A percentile compares a stretch with the other conserved stretches of the same genome.
Evolutionary conservation across 2,113 vertebrate genomes (phyloP).

Genomic region (Elaphurus davidianus): DNA sequence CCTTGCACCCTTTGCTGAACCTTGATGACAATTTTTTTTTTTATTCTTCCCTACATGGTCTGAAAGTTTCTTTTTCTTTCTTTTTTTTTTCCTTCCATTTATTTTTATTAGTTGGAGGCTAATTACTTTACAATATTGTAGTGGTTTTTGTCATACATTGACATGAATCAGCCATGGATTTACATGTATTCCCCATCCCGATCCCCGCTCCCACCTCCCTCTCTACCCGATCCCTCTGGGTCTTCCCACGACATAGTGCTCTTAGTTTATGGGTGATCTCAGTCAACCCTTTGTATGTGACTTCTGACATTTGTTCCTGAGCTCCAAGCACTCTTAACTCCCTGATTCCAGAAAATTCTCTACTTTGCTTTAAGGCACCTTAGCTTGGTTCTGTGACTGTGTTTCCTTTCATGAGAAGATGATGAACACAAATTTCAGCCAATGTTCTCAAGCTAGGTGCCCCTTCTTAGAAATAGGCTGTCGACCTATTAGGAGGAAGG

Average conservation of each 20-base stretch:
- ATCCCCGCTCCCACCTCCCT: too few relatives aligned
- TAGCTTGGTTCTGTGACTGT: background rate
- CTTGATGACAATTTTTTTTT: background rate
- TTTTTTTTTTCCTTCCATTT: too few relatives aligned
- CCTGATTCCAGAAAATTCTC: background rate
- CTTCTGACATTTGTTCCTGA: background rate
- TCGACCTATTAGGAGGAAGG: background rate
- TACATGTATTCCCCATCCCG: too few relatives aligned
- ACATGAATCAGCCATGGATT: too few relatives aligned
- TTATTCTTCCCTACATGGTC: background rate
- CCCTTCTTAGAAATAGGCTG: background rate
- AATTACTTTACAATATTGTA: too few relatives aligned
- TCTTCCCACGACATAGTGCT: background rate
- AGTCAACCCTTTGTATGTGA: background rate
- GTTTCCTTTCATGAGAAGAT: background rate
- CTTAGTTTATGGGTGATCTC: background rate
- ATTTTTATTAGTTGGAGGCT: too few relatives aligned
- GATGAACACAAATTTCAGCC: background rate
- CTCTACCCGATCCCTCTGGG: too few relatives aligned
- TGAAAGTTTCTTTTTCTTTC: background rate
- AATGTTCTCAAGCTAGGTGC: background rate
- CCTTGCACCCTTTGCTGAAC: slow-evolving; percentile 90
- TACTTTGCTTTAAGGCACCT: background rate
- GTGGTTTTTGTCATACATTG: too few relatives aligned
- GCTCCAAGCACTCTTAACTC: background rate